A percentile compares a stretch with the other conserved stretches of the same genome.
phyloP scores from a whole-genome alignment of 1,140 invertebrate genomes.

The Drosophila pruinosa region DNA sequence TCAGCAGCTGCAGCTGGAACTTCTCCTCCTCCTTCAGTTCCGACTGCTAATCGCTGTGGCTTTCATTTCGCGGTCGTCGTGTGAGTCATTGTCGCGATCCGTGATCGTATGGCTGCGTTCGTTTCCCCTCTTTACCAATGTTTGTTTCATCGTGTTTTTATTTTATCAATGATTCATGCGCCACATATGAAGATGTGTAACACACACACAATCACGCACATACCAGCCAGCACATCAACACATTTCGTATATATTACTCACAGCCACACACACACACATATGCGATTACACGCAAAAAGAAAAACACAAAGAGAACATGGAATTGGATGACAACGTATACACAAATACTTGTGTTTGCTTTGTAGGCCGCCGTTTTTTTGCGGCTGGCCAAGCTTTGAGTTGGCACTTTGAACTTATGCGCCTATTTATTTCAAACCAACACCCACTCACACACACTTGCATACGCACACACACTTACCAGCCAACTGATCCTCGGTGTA shows the following conservation, averaged over 20 bases:
- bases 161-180: constrained; percentile 77
- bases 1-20: constrained; percentile 3
- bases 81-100: constrained; percentile 24
- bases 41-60: background rate
- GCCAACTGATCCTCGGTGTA: constrained; percentile 95
- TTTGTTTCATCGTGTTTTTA: constrained; percentile 42
- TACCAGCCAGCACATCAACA: constrained; percentile 16
- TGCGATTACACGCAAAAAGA: background rate
- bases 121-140: constrained; percentile 2
- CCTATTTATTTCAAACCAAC: constrained; percentile 31
- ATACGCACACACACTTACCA: constrained; percentile 86
- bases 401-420: constrained; percentile 58
- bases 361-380: constrained; percentile 19
- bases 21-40: background rate
- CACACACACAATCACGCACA: constrained; percentile 29
- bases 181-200: constrained; percentile 66
- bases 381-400: constrained; percentile 33
- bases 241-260: constrained; percentile 12
- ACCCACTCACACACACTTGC: constrained; percentile 31
- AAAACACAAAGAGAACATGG: constrained; percentile 60
- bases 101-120: constrained; percentile 70
- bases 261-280: constrained; percentile 13
- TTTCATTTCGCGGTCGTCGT: constrained; percentile 6
- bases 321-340: constrained; percentile 59
- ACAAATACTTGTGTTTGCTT: constrained; percentile 27